Evolutionary conservation across 2,113 vertebrate genomes (phyloP).

Genomic region (Cynocephalus volans): DNA sequence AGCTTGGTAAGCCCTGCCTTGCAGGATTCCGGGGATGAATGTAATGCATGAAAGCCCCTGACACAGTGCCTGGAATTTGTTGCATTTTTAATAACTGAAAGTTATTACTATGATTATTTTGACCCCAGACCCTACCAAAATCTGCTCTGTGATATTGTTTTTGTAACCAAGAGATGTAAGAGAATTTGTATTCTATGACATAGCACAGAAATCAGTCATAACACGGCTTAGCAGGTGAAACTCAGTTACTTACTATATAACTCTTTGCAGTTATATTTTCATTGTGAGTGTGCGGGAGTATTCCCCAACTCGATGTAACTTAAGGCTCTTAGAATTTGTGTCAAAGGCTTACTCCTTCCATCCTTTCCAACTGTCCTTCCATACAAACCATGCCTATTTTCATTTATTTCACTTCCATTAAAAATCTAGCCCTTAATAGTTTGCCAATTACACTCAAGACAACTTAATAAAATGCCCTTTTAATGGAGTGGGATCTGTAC

Average conservation of each 20-base stretch:
- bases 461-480: constrained; percentile 12
- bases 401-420: constrained; percentile 1
- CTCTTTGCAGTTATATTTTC: not conserved
- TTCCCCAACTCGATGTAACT: not conserved
- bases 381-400: not conserved
- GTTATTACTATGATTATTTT: constrained; percentile 4
- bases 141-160: not conserved
- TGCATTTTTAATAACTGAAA: constrained; percentile 25
- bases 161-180: constrained; percentile 1
- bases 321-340: not conserved
- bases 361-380: not conserved
- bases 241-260: not conserved
- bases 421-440: constrained; percentile 18
- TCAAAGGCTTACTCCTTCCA: not conserved
- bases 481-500: not conserved
- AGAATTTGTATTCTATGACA: not conserved
- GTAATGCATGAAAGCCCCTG: not conserved
- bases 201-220: not conserved
- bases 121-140: not conserved
- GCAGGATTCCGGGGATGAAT: not conserved
- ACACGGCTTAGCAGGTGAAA: not conserved
- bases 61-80: not conserved
- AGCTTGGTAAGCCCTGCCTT: not conserved
- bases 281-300: not conserved
- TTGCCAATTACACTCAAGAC: constrained; percentile 5